phyloP scores from a whole-genome alignment of 2,888 invertebrate species.

The Lamproptera curius region DNA sequence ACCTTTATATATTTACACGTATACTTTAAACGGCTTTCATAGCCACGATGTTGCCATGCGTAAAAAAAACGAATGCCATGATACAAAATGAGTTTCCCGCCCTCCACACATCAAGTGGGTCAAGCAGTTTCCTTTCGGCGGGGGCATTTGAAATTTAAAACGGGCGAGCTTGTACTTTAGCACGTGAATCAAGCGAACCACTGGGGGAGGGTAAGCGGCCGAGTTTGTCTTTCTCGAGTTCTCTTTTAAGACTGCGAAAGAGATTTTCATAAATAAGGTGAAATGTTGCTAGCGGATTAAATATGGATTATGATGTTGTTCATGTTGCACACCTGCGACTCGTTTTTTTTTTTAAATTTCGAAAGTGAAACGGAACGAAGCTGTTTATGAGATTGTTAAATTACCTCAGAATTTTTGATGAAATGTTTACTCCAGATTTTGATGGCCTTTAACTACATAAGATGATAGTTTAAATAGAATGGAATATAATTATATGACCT shows the following conservation, averaged over 20 bases:
- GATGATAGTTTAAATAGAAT: no score
- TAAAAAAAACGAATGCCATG: no score
- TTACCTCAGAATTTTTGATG: no score
- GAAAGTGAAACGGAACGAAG: neutral
- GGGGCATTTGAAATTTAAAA: slow-evolving; percentile 17
- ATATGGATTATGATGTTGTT: neutral
- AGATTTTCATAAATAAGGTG: neutral
- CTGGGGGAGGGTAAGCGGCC: neutral
- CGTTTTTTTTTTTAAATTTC: neutral
- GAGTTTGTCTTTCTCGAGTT: slow-evolving; percentile 4
- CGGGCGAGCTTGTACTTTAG: slow-evolving; percentile 6
- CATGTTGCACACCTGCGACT: neutral
- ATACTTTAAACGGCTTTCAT: no score
- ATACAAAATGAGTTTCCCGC: no score
- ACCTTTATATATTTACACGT: no score
- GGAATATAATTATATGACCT: no score
- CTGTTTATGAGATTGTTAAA: no score
- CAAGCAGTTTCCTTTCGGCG: slow-evolving; percentile 15
- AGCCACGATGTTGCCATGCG: no score
- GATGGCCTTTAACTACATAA: no score
- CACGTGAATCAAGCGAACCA: slow-evolving; percentile 9
- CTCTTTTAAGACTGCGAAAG: neutral
- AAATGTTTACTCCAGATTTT: no score
- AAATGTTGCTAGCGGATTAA: neutral
- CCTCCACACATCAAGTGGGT: slow-evolving; percentile 12